Conservation (phyloP, 2,797 vertebrate species). For the Meda fulgida region DNA sequence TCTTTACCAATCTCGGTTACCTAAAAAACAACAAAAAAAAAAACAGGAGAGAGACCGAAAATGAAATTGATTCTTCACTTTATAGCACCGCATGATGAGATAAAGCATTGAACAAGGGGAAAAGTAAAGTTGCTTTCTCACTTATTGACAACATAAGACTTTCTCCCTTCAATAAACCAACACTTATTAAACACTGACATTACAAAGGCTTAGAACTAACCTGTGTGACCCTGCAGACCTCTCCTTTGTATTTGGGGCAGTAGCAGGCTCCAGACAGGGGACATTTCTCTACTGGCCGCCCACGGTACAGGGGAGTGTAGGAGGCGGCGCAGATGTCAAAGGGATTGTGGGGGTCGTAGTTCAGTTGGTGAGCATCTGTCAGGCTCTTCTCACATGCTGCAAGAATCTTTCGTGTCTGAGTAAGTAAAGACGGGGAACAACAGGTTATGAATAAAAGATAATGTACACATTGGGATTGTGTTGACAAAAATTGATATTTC, state of each 20-base stretch:
- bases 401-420: slow-evolving; percentile 93
- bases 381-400: slow-evolving; percentile 95
- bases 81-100: background rate
- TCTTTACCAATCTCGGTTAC: slow-evolving; percentile 96
- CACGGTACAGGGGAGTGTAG: slow-evolving; percentile 92
- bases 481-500: background rate
- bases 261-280: slow-evolving; percentile 97
- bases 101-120: background rate
- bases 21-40: slow-evolving; percentile 66
- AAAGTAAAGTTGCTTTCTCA: background rate
- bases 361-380: slow-evolving; percentile 88
- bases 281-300: slow-evolving; percentile 93
- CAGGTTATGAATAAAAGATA: background rate
- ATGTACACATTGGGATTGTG: background rate
- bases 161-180: background rate
- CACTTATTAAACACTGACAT: background rate
- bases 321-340: slow-evolving; percentile 96
- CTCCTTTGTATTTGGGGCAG: slow-evolving; percentile 90
- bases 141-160: background rate
- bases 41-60: slow-evolving; percentile 38
- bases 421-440: background rate
- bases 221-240: slow-evolving; percentile 92
- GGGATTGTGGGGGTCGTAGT: slow-evolving; percentile 97
- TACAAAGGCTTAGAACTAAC: slow-evolving; percentile 69
- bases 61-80: background rate